Conservation (phyloP, 2,797 vertebrate species). For the Alca torda region DNA sequence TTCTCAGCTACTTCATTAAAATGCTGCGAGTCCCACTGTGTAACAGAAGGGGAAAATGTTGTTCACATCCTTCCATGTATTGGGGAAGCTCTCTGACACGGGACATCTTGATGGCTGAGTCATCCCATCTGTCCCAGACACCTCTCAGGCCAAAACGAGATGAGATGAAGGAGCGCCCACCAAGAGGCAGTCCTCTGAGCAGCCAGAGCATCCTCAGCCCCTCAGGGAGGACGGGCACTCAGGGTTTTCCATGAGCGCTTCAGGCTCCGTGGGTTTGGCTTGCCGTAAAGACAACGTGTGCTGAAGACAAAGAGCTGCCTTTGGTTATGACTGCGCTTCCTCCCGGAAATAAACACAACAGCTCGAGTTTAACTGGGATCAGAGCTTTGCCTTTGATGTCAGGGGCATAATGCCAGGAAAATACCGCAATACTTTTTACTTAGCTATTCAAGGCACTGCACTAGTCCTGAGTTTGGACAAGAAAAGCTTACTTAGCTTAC, state of each 20-base stretch:
- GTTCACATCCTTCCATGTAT: slow-evolving; percentile 44
- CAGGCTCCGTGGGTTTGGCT: neutral
- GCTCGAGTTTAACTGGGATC: slow-evolving; percentile 3
- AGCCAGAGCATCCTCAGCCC: neutral
- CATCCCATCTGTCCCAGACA: slow-evolving; percentile 58
- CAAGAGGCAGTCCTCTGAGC: neutral
- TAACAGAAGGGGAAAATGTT: slow-evolving; percentile 44
- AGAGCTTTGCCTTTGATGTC: slow-evolving; percentile 20
- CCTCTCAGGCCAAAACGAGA: neutral
- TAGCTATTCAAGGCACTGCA: neutral
- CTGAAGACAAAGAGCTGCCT: slow-evolving; percentile 37
- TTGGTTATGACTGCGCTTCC: slow-evolving; percentile 24
- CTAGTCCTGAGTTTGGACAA: neutral
- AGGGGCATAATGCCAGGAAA: slow-evolving; percentile 43
- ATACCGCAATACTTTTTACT: neutral
- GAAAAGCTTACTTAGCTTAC: neutral
- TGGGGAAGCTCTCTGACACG: slow-evolving; percentile 11
- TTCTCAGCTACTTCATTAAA: slow-evolving; percentile 43
- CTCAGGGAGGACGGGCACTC: neutral
- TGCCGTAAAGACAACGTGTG: neutral
- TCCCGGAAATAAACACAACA: slow-evolving; percentile 55
- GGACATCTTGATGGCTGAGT: slow-evolving; percentile 59
- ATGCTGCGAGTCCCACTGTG: slow-evolving; percentile 39
- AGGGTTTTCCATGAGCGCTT: neutral
- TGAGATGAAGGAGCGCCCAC: neutral